Base-by-base conservation (phyloP, 2,888 invertebrate genomes). In the Machimus rusticus region DNA sequence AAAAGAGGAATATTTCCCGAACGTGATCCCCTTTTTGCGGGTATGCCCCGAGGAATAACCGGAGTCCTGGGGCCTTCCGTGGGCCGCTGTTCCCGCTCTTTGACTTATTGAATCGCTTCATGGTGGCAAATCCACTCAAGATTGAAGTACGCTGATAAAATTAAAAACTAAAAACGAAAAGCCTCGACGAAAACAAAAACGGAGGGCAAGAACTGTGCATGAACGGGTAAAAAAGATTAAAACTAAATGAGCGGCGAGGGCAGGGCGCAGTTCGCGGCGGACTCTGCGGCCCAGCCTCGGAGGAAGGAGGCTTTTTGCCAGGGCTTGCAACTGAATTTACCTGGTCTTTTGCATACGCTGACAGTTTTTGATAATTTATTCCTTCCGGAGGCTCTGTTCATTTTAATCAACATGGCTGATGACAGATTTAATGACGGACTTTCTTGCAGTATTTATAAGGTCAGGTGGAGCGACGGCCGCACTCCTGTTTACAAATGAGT, bases 331-430 rank as follows among this genome's bases (percentile, higher is more conserved):
- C 43, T 74, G 84, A 74, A 74, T 84, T 66, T 78, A 86, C 86
- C 57, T 79, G 66, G 78, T 86, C 79, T 86, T 86, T 86, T 86
- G 86, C 86, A 79, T 79, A 87, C 43, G 57, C 51, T 87, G 87
- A 87, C 87, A 87, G 87, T 84, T 87, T 86, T 87, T 87, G 87
- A 87, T 87, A 87, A 87, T 87, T 87, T 87, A 87, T 87, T 84
- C 84, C 87, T 87, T 87, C 87, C 87, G 87, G 82, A 87, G 78
- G 55, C 78, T 79, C 66, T 86, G 77, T 77, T 86, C 51, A 86
- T 77, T 86, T 86, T 86, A 86, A 86, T 86, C 86, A 86, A 77
- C 86, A 86, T 86, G 86, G 28, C 28, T 57, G 79, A 86, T 86
- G 79, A 86, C 86, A 86, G 86, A 86, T 86, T 86, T 86, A 84